These are phyloP conservation scores for Phycodurus eques DNA, from an alignment of 2,113 vertebrate genomes.

Conservation along the genomic window DNA sequence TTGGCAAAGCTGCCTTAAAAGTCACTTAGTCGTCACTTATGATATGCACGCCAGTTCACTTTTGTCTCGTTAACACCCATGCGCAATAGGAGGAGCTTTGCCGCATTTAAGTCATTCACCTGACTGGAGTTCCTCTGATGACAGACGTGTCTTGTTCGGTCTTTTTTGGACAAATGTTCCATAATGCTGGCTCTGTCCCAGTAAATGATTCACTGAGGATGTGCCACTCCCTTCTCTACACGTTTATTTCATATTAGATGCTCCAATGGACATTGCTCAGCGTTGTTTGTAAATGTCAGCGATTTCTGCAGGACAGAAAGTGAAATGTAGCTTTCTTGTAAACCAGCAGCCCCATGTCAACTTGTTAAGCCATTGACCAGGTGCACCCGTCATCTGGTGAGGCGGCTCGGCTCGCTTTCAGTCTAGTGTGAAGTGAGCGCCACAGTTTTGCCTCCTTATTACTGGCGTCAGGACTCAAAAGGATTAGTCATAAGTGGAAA, in stretches of 20 bases:
- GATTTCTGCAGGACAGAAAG: neutral
- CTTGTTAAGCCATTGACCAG: neutral
- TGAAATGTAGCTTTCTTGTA: neutral
- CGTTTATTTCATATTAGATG: conserved; percentile 1
- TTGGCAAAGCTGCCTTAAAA: no score
- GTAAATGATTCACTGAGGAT: conserved; percentile 14
- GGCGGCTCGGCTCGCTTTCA: neutral
- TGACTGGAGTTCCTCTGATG: neutral
- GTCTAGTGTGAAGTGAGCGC: conserved; percentile 6
- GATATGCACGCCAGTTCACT: neutral
- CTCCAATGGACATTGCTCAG: neutral
- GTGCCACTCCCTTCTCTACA: conserved; percentile 5
- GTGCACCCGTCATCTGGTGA: neutral
- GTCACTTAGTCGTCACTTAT: neutral
- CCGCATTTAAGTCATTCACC: neutral
- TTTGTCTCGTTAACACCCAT: neutral
- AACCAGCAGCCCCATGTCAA: neutral
- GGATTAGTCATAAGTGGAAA: conserved; percentile 7
- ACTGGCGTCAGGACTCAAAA: neutral
- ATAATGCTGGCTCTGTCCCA: neutral
- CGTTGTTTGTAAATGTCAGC: neutral
- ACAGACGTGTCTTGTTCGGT: neutral
- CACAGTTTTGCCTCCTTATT: conserved; percentile 3
- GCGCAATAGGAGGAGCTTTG: neutral
- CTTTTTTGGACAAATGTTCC: conserved; percentile 1